Base-by-base conservation (phyloP, 2,888 invertebrate genomes). In the Rhimphoctona megacephalus region DNA sequence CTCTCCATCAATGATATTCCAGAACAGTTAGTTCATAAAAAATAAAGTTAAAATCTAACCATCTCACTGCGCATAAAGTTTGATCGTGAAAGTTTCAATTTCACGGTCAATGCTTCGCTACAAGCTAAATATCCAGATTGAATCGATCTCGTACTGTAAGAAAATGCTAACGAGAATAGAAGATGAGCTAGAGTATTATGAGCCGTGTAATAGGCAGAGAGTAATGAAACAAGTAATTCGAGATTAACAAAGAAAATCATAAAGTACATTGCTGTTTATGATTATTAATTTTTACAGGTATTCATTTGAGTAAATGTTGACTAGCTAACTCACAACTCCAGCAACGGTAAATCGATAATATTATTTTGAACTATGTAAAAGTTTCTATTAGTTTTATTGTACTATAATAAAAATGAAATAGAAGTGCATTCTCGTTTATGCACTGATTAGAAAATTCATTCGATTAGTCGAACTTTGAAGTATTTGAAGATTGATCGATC, bases 171-270 rank as follows among this genome's bases (percentile, higher is more conserved):
- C 76, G 69, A 46, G 80, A 70, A 54, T 61, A 61, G 66, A 72
- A 77, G 79, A 66, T 39, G 79, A 22, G 70, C 46, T 30, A 30
- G 69, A 46, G 69, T 54, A 46, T 73, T 43, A 54, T 69, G 25
- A 43, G 52, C 52, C 57, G 72, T 36, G 66, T 43, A 52, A 69
- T 54, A 67, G 79, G 39, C 39, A 36, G 30, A 17, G 57, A 49
- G 67, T 43, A 81, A 83, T 81, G 83, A 72, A 66, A 81, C 77
- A 79, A 78, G 64, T 81, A 79, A 81, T 78, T 81, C 66, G 70
- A 69, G 33, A 46, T 72, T 67, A 81, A 82, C 83, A 57, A 80
- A 78, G 66, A 39, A 81, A 76, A 54, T 66, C 43, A 4, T 11
- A 49, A 46, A 74, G 77, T 33, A 64, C 52, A 76, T 70, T 66